A percentile compares a stretch with the other conserved stretches of the same genome.
phyloP scores from a whole-genome alignment of 2,888 invertebrate genomes.

The Orthosia gracilis region DNA sequence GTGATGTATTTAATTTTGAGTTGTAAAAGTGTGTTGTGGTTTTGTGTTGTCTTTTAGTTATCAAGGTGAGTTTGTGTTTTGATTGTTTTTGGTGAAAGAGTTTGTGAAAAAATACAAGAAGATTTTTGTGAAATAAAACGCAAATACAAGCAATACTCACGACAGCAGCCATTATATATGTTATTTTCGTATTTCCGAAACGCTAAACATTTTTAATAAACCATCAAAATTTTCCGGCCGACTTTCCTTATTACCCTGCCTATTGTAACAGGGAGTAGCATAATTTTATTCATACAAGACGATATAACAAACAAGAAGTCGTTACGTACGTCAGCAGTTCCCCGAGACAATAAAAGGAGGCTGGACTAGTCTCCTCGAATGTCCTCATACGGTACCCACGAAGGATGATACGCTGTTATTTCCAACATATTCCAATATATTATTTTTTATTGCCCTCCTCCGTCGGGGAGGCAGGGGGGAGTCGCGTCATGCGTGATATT shows the following conservation, averaged over 20 bases:
- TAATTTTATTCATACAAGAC: constrained; percentile 83
- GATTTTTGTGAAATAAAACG: background rate
- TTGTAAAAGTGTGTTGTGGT: constrained; percentile 36
- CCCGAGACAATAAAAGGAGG: constrained; percentile 86
- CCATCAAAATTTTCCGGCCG: constrained; percentile 66
- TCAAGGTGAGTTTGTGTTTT: constrained; percentile 38
- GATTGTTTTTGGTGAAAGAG: background rate
- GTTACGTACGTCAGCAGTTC: constrained; percentile 85
- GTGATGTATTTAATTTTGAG: constrained; percentile 35
- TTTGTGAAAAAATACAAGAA: background rate
- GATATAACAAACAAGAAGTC: constrained; percentile 83
- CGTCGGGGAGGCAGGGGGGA: constrained; percentile 75
- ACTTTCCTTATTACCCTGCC: constrained; percentile 78
- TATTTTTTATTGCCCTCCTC: constrained; percentile 91
- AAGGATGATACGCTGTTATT: constrained; percentile 91
- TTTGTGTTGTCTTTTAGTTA: constrained; percentile 34
- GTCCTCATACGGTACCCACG: constrained; percentile 85
- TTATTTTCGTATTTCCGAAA: constrained; percentile 35
- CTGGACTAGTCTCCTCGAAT: constrained; percentile 88
- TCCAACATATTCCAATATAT: constrained; percentile 92
- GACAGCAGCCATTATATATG: constrained; percentile 11
- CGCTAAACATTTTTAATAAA: constrained; percentile 62
- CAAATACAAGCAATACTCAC: constrained; percentile 6
- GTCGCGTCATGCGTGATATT: constrained; percentile 91
- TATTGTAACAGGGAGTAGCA: constrained; percentile 74